Evolutionary conservation across 2,113 vertebrate genomes (phyloP), one percentile per base, ranked within the genome.

Genomic region (Thomomys bottae): DNA sequence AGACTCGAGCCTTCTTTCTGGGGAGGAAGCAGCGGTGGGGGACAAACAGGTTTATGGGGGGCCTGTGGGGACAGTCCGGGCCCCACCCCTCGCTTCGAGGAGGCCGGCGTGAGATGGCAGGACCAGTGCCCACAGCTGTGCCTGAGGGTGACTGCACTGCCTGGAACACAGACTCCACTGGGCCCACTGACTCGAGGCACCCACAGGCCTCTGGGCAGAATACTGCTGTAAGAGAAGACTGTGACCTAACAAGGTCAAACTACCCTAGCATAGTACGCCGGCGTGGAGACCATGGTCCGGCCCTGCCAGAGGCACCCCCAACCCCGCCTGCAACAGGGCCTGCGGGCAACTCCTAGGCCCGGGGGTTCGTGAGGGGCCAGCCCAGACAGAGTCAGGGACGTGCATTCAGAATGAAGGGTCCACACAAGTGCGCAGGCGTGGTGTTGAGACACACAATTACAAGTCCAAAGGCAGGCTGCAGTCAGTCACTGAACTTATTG

Each of bases 401-500:
- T 28, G 96, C 94, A 94, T 95, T 97, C 96, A 96, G 95, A 96
- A 96, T 76, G 87, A 97, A 92, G 40, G 96, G 97, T 96, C 97
- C 98, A 97, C 98, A 80, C 94, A 95, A 85, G 66, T 95, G 94
- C 70, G 95, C 91, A 49, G 95, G 94, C 95, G 92, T 96, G 96
- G 85, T 95, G 96, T 92, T 93, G 73, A 96, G 92, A 97, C 84
- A 92, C 61, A 93, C 96, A 70, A 84, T 94, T 87, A 92, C 96
- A 96, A 96, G 96, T 96, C 94, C 94, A 86, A 96, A 96, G 94
- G 95, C 97, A 82, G 91, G 91, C 92, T 96, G 96, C 93, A 96
- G 96, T 96, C 96, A 95, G 96, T 95, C 97, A 95, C 97, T 93
- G 94, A 91, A 90, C 95, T 96, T 96, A 92, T 88, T 97, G 97